Percentiles rank a stretch among this genome's conserved stretches.
Conservation (phyloP, 2,888 invertebrate species). For the Glaucopsyche alexis region DNA sequence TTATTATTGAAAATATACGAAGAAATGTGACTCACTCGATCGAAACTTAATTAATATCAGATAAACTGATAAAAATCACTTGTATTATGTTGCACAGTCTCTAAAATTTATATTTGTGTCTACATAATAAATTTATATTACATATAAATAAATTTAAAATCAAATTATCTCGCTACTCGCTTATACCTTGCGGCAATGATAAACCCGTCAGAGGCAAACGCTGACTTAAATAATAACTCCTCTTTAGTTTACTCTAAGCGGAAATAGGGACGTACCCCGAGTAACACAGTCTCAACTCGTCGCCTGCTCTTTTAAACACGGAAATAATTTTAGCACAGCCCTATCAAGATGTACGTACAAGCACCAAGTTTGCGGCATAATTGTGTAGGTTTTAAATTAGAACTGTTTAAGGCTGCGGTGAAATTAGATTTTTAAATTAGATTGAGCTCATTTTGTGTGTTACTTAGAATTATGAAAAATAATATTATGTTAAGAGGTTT, state of each 20-base stretch:
- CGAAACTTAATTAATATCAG: no score
- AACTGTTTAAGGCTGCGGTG: not conserved
- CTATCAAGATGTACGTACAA: slow-evolving; percentile 22
- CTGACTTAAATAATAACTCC: slow-evolving; percentile 65
- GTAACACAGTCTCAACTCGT: slow-evolving; percentile 36
- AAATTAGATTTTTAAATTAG: slow-evolving; percentile 13
- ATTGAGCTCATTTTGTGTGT: not conserved
- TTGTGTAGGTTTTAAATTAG: slow-evolving; percentile 12
- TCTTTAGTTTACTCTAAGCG: slow-evolving; percentile 46
- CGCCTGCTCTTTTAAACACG: slow-evolving; percentile 28
- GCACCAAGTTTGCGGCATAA: slow-evolving; percentile 7
- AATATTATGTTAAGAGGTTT: no score
- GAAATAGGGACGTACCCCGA: slow-evolving; percentile 41
- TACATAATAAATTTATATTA: not conserved
- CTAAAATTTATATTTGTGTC: no score
- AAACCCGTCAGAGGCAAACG: slow-evolving; percentile 60
- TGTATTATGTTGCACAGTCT: no score
- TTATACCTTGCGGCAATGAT: slow-evolving; percentile 39
- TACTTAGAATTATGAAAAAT: not conserved
- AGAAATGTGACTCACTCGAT: no score
- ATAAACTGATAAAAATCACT: no score
- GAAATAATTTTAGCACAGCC: slow-evolving; percentile 25
- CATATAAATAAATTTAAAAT: not conserved
- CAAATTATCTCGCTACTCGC: slow-evolving; percentile 29
- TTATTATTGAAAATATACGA: no score